Evolutionary conservation across 2,113 vertebrate species (phyloP).

Genomic region (Micromys minutus): DNA sequence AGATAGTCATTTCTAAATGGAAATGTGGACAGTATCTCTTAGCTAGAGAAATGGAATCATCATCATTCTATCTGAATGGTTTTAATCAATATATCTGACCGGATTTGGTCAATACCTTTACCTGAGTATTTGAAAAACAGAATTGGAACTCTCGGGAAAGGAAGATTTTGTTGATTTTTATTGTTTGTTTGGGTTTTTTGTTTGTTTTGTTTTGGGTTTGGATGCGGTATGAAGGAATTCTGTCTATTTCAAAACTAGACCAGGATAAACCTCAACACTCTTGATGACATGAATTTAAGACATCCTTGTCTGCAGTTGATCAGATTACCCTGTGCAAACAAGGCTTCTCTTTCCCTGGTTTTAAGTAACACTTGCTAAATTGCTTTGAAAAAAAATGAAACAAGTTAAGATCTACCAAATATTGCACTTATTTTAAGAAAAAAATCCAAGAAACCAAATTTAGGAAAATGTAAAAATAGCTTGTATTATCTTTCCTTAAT

Average conservation of each 20-base stretch:
- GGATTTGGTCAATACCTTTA: neutral
- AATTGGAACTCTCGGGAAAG: neutral
- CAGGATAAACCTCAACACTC: neutral
- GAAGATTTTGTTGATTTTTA: neutral
- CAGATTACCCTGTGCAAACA: neutral
- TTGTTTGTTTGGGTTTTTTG: too few species aligned
- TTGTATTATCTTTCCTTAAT: neutral
- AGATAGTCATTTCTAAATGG: neutral
- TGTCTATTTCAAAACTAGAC: neutral
- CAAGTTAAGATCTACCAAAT: neutral
- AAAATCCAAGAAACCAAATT: neutral
- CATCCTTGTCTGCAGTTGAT: neutral
- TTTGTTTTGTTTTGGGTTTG: neutral
- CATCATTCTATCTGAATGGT: neutral
- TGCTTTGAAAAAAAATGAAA: neutral
- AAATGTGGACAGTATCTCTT: neutral
- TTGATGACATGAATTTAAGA: neutral
- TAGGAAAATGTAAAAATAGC: neutral
- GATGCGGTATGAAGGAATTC: neutral
- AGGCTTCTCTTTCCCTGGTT: neutral
- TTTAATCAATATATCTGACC: neutral
- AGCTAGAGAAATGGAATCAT: neutral
- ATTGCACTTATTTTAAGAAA: slow-evolving; percentile 15
- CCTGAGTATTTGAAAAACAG: neutral
- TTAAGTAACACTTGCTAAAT: neutral